Evolutionary conservation across 2,797 vertebrate species (phyloP).

Genomic region (Eidolon dupreanum): DNA sequence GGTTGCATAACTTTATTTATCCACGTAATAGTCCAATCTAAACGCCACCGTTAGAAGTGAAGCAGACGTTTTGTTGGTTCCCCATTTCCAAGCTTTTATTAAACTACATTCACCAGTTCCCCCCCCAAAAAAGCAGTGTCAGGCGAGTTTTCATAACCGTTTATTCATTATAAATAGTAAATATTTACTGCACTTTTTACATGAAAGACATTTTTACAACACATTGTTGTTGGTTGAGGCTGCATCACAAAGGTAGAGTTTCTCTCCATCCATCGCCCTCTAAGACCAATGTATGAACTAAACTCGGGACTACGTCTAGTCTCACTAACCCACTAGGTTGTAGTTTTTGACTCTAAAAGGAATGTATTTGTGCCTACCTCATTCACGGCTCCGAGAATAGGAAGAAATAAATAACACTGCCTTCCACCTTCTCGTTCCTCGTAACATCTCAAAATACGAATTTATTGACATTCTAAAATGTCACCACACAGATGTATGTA

Average conservation of each 20-base stretch:
- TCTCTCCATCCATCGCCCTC: constrained; percentile 86
- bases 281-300: constrained; percentile 89
- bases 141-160: constrained; percentile 88
- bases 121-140: constrained; percentile 77
- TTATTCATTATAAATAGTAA: constrained; percentile 99
- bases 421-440: constrained; percentile 81
- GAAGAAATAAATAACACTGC: constrained; percentile 92
- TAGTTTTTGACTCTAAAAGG: constrained; percentile 87
- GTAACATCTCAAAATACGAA: constrained; percentile 84
- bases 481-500: constrained; percentile 86
- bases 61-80: neutral
- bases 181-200: constrained; percentile 95
- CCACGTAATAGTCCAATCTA: neutral
- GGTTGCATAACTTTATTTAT: neutral
- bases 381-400: constrained; percentile 84
- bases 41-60: neutral
- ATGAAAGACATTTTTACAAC: constrained; percentile 92
- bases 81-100: neutral
- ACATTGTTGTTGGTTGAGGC: constrained; percentile 89
- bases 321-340: constrained; percentile 85
- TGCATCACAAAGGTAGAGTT: constrained; percentile 88
- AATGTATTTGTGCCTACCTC: constrained; percentile 89
- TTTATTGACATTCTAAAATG: constrained; percentile 90
- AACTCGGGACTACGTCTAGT: constrained; percentile 85
- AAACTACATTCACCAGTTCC: neutral